phyloP scores from a whole-genome alignment of 1,140 invertebrate genomes.

The Plodia interpunctella region DNA sequence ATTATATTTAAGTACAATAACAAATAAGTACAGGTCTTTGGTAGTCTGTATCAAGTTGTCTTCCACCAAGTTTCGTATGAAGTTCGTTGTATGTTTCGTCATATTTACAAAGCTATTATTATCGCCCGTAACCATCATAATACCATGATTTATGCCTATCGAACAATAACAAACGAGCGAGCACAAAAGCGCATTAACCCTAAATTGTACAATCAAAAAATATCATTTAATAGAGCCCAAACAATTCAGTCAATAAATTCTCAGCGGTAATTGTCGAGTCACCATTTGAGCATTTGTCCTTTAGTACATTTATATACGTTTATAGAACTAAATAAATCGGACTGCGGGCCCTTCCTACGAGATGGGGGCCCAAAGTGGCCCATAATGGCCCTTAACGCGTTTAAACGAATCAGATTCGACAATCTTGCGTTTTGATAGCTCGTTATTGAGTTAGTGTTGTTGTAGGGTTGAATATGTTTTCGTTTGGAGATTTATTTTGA shows the following conservation, averaged over 20 bases:
- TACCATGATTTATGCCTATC: not conserved
- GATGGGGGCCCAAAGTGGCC: constrained; percentile 10
- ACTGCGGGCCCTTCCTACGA: constrained; percentile 7
- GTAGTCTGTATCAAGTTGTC: no score
- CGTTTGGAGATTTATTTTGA: not conserved
- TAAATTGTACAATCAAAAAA: constrained; percentile 12
- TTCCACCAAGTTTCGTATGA: no score
- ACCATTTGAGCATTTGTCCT: constrained; percentile 6
- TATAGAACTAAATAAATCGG: constrained; percentile 11
- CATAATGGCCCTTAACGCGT: constrained; percentile 11
- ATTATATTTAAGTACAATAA: no score
- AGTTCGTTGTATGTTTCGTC: no score
- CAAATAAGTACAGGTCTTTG: no score
- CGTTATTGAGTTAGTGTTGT: constrained; percentile 4
- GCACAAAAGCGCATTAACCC: constrained; percentile 8
- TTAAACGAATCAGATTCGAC: constrained; percentile 11
- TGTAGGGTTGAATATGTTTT: not conserved
- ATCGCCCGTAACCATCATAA: no score
- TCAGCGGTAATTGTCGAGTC: constrained; percentile 11
- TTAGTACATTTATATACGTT: constrained; percentile 11
- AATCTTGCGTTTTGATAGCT: constrained; percentile 4
- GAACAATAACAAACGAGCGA: not conserved
- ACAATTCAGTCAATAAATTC: constrained; percentile 12
- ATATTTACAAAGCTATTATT: no score
- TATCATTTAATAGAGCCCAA: constrained; percentile 9